These are phyloP conservation scores for Aromia moschata DNA, from an alignment of 2,888 invertebrate genomes.

Conservation along the genomic window DNA sequence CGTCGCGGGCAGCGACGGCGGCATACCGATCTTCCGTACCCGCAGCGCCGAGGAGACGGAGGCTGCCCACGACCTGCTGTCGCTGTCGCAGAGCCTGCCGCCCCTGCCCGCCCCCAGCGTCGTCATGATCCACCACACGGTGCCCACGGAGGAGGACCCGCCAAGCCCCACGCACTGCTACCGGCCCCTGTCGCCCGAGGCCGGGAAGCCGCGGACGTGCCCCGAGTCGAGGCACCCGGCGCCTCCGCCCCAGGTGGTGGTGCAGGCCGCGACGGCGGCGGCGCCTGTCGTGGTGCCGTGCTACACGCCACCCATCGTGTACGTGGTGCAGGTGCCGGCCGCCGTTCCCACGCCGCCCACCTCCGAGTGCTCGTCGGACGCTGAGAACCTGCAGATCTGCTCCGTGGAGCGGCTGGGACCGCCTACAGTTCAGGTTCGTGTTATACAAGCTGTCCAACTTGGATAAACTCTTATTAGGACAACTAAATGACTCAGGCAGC, in stretches of 20 bases:
- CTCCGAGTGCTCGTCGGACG: slow-evolving; percentile 78
- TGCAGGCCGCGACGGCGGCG: slow-evolving; percentile 29
- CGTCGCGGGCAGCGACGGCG: slow-evolving; percentile 53
- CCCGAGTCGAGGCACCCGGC: slow-evolving; percentile 32
- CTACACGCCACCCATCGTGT: slow-evolving; percentile 57
- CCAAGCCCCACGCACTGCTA: slow-evolving; percentile 52
- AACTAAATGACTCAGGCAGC: too few relatives aligned
- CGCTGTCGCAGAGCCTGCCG: slow-evolving; percentile 79
- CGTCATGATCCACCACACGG: slow-evolving; percentile 70
- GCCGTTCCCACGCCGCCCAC: slow-evolving; percentile 72
- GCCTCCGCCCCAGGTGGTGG: slow-evolving; percentile 33
- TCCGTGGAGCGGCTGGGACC: slow-evolving; percentile 32
- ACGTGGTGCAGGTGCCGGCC: slow-evolving; percentile 61
- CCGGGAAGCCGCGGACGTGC: slow-evolving; percentile 22
- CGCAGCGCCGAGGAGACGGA: slow-evolving; percentile 86
- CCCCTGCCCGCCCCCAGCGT: slow-evolving; percentile 77
- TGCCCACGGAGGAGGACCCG: slow-evolving; percentile 60
- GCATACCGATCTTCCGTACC: slow-evolving; percentile 62
- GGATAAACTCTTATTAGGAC: too few relatives aligned
- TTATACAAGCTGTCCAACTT: too few relatives aligned
- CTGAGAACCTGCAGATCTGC: slow-evolving; percentile 66
- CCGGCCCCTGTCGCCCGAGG: slow-evolving; percentile 53
- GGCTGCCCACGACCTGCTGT: slow-evolving; percentile 84
- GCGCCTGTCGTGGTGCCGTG: slow-evolving; percentile 45
- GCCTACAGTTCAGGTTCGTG: slow-evolving; percentile 68